Conservation (phyloP, 2,797 vertebrate genomes). For the Setipinna tenuifilis region DNA sequence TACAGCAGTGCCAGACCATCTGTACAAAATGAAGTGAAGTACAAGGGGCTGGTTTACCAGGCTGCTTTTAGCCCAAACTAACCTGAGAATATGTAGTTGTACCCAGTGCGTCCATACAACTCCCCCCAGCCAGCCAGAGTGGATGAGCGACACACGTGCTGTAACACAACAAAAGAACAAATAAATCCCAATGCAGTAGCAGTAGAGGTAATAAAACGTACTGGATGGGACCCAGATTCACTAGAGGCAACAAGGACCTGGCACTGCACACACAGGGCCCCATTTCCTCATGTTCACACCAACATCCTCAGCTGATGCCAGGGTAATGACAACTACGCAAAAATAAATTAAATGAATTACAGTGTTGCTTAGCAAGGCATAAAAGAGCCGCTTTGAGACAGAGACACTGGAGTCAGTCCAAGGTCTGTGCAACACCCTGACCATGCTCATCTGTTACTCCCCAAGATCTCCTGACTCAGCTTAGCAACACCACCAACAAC, state of each 20-base stretch:
- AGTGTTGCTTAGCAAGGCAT: not conserved
- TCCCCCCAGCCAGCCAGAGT: constrained; percentile 97
- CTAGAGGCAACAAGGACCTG: not conserved
- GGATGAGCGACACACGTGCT: constrained; percentile 97
- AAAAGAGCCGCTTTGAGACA: not conserved
- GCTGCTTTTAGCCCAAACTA: too few relatives aligned
- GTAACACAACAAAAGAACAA: constrained; percentile 39
- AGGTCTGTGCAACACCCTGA: not conserved
- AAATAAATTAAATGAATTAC: not conserved
- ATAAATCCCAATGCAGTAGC: not conserved
- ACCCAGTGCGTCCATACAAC: constrained; percentile 94
- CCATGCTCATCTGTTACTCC: not conserved
- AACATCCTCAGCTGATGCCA: not conserved
- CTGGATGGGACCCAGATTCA: not conserved
- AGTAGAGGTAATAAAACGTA: not conserved
- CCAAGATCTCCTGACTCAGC: not conserved
- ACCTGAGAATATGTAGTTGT: constrained; percentile 94
- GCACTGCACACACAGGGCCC: not conserved
- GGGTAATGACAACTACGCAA: not conserved
- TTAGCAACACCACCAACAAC: not conserved
- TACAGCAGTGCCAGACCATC: too few relatives aligned
- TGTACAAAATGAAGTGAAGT: too few relatives aligned
- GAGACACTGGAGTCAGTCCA: not conserved
- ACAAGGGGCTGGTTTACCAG: too few relatives aligned
- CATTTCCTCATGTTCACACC: not conserved